A percentile compares a stretch with the other conserved stretches of the same genome.
phyloP scores from a whole-genome alignment of 2,888 invertebrate genomes.

The Bhutanitis thaidina region DNA sequence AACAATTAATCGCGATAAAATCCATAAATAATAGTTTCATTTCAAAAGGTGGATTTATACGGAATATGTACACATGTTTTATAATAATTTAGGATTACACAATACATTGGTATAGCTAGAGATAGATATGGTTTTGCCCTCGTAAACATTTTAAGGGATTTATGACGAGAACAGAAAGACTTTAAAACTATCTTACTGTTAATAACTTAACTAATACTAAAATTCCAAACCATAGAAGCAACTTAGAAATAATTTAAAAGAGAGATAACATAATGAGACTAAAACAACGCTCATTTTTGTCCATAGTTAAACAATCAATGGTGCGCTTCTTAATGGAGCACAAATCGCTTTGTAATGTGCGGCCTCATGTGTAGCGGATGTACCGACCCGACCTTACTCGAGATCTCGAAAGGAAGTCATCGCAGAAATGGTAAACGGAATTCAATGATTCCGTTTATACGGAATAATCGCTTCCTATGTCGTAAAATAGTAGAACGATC shows the following conservation, averaged over 20 bases:
- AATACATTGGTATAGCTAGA: too few species aligned
- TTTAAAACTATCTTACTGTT: not conserved
- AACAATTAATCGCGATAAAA: too few species aligned
- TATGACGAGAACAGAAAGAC: too few species aligned
- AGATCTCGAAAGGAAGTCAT: conserved; percentile 15
- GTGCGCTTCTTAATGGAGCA: not conserved
- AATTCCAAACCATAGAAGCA: not conserved
- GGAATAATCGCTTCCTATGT: conserved; percentile 9
- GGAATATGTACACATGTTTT: too few species aligned
- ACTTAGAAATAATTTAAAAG: not conserved
- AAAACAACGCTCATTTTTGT: not conserved
- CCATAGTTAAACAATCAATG: conserved; percentile 4
- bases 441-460: conserved; percentile 10
- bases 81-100: too few species aligned
- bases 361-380: conserved; percentile 3
- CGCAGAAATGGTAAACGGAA: conserved; percentile 11
- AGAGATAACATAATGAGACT: conserved; percentile 8
- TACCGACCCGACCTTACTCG: conserved; percentile 12
- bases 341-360: conserved; percentile 1
- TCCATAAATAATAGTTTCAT: too few species aligned
- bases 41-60: too few species aligned
- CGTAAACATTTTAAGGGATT: too few species aligned
- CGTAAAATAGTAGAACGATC: conserved; percentile 10
- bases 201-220: not conserved
- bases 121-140: too few species aligned